phyloP scores from a whole-genome alignment of 1,140 invertebrate species.

The Brachionus plicatilis region DNA sequence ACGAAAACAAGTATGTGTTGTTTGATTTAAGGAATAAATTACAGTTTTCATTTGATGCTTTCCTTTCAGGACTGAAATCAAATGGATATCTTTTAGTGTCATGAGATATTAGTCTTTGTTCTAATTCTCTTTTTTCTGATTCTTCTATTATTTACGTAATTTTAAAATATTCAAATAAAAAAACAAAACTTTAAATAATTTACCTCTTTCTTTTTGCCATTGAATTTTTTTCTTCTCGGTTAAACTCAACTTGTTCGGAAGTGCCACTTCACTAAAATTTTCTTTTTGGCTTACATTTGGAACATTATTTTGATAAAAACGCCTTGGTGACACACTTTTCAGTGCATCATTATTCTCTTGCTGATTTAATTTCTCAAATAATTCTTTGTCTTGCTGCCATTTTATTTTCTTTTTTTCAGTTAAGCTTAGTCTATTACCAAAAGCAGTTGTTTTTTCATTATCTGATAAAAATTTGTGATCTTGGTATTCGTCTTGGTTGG shows the following conservation, averaged over 20 bases:
- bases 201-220: slow-evolving; percentile 52
- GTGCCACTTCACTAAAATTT: background rate
- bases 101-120: background rate
- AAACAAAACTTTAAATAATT: background rate
- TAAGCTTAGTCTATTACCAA: background rate
- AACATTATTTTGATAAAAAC: background rate
- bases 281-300: background rate
- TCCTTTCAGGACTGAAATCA: background rate
- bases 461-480: background rate
- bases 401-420: slow-evolving; percentile 9
- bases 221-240: slow-evolving; percentile 51
- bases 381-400: slow-evolving; percentile 30
- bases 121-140: background rate
- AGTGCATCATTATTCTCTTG: background rate
- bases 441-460: background rate
- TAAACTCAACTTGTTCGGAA: slow-evolving; percentile 42
- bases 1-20: background rate
- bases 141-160: background rate
- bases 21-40: background rate
- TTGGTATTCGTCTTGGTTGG: background rate
- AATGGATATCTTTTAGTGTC: background rate
- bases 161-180: background rate
- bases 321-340: background rate
- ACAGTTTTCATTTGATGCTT: background rate
- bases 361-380: background rate